phyloP scores from a whole-genome alignment of 2,888 invertebrate species.

The Cremastobaeus sp. region DNA sequence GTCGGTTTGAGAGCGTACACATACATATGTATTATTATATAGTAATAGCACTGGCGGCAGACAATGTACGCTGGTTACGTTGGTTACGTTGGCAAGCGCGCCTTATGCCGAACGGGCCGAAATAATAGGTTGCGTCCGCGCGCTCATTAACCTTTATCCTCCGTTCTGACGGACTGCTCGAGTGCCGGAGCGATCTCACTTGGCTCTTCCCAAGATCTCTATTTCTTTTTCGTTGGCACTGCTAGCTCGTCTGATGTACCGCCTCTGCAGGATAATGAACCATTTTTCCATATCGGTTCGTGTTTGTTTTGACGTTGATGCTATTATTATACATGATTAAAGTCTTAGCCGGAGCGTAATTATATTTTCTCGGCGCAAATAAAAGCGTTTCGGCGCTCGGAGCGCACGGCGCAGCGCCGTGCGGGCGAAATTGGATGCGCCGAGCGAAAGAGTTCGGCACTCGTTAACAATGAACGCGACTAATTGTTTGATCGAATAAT shows the following conservation, averaged over 20 bases:
- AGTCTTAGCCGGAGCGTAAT: slow-evolving; percentile 38
- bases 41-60: no score
- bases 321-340: slow-evolving; percentile 56
- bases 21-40: no score
- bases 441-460: not conserved
- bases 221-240: slow-evolving; percentile 46
- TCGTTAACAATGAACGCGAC: slow-evolving; percentile 31
- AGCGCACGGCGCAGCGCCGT: not conserved
- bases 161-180: slow-evolving; percentile 69
- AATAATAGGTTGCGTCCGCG: slow-evolving; percentile 78
- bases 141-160: slow-evolving; percentile 79
- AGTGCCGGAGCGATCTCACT: slow-evolving; percentile 72
- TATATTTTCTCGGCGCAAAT: slow-evolving; percentile 17
- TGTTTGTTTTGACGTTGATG: slow-evolving; percentile 60
- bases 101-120: slow-evolving; percentile 71
- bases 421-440: no score
- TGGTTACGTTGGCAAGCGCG: slow-evolving; percentile 17
- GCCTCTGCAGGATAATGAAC: slow-evolving; percentile 55
- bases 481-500: slow-evolving; percentile 38
- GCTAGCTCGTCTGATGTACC: slow-evolving; percentile 47
- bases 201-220: slow-evolving; percentile 69
- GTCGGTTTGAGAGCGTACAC: no score
- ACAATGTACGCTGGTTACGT: no score
- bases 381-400: slow-evolving; percentile 4
- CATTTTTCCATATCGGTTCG: slow-evolving; percentile 52